These are phyloP conservation scores for Odontamblyopus rebecca DNA, from an alignment of 2,797 vertebrate species.

Conservation along the genomic window DNA sequence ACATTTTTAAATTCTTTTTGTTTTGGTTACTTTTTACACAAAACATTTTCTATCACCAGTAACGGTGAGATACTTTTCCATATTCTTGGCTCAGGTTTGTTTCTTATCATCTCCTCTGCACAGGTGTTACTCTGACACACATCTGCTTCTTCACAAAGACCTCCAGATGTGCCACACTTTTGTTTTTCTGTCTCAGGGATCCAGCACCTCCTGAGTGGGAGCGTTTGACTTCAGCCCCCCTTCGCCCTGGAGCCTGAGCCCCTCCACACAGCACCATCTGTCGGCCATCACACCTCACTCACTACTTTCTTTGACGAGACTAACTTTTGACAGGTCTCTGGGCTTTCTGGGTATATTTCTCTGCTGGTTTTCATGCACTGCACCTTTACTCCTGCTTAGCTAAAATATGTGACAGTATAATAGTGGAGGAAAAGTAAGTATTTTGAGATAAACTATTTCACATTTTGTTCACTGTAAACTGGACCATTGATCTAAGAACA, in stretches of 20 bases:
- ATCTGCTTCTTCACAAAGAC: slow-evolving; percentile 74
- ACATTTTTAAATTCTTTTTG: too few relatives aligned
- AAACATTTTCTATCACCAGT: not conserved
- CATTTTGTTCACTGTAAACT: too few relatives aligned
- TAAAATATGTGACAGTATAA: too few relatives aligned
- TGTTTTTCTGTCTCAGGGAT: slow-evolving; percentile 25
- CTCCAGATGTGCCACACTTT: slow-evolving; percentile 69
- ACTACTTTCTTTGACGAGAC: slow-evolving; percentile 15
- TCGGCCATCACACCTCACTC: slow-evolving; percentile 43
- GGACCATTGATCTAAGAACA: too few relatives aligned
- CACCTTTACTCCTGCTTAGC: not conserved
- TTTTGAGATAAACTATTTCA: too few relatives aligned
- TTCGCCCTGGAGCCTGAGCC: slow-evolving; percentile 9
- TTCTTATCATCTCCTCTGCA: slow-evolving; percentile 65
- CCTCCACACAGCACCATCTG: slow-evolving; percentile 50
- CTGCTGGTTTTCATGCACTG: not conserved
- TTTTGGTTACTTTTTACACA: not conserved
- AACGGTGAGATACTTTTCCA: not conserved
- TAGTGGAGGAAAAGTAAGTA: too few relatives aligned
- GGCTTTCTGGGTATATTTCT: not conserved
- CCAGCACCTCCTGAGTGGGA: slow-evolving; percentile 39
- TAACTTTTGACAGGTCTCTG: not conserved
- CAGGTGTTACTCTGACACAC: slow-evolving; percentile 68
- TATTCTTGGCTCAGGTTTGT: slow-evolving; percentile 58
- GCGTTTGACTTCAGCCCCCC: slow-evolving; percentile 64